Percentiles rank a stretch among this genome's conserved stretches.
Conservation (phyloP, 1,140 invertebrate genomes). For the Uloborus diversus region DNA sequence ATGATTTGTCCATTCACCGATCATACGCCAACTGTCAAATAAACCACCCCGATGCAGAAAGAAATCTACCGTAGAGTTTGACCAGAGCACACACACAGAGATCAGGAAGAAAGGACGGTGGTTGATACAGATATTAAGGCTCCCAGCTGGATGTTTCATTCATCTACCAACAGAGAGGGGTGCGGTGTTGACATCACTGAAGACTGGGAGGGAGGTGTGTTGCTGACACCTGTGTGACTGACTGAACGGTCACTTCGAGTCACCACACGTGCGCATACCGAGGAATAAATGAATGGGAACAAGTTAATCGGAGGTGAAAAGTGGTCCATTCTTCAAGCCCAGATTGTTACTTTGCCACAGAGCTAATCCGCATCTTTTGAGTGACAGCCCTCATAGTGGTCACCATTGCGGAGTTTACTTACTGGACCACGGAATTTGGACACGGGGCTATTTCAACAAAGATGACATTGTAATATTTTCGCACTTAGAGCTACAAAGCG, state of each 20-base stretch:
- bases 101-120: background rate
- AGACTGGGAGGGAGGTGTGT: background rate
- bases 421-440: background rate
- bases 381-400: conserved; percentile 4
- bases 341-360: background rate
- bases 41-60: background rate
- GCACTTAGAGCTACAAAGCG: background rate
- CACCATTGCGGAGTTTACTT: conserved; percentile 4
- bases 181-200: background rate
- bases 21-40: conserved; percentile 1
- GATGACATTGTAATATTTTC: background rate
- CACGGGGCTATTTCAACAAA: background rate
- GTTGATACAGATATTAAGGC: conserved; percentile 19
- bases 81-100: no score
- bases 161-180: background rate
- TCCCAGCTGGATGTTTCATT: background rate
- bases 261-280: conserved; percentile 5
- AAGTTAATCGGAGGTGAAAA: conserved; percentile 34
- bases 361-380: background rate
- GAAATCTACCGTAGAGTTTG: no score
- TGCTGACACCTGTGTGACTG: background rate
- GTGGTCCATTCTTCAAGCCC: background rate
- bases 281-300: background rate
- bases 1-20: background rate
- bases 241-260: background rate